A percentile compares a stretch with the other conserved stretches of the same genome.
Evolutionary conservation across 1,140 invertebrate species (phyloP).

Genomic region (Atta colombica): DNA sequence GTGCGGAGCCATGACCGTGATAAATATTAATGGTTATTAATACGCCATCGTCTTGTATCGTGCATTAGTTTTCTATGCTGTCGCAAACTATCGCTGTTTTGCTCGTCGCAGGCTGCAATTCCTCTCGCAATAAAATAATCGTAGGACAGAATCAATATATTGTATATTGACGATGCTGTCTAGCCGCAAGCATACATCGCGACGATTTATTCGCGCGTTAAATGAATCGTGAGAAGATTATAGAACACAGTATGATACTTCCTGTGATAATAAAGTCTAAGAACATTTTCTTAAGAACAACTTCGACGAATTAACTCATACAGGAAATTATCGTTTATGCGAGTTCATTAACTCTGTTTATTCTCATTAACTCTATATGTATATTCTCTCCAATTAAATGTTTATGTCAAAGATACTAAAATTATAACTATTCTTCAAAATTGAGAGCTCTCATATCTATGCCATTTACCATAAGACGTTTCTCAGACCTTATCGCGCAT

Average conservation of each 20-base stretch:
- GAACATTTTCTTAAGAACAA: constrained; percentile 19
- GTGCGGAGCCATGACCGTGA: constrained; percentile 35
- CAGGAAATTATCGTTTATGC: not conserved
- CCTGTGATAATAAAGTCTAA: constrained; percentile 17
- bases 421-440: constrained; percentile 10
- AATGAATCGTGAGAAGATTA: constrained; percentile 57
- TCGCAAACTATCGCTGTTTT: constrained; percentile 18
- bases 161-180: constrained; percentile 36
- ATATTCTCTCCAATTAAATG: constrained; percentile 1
- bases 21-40: constrained; percentile 62
- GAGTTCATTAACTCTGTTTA: constrained; percentile 30
- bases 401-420: constrained; percentile 2
- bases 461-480: not conserved
- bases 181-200: constrained; percentile 20
- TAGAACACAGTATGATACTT: not conserved
- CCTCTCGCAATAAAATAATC: constrained; percentile 54
- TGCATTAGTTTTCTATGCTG: constrained; percentile 41
- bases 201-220: constrained; percentile 46
- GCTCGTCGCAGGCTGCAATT: constrained; percentile 2
- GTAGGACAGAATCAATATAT: constrained; percentile 12
- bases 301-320: not conserved
- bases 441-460: not conserved
- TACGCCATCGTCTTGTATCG: constrained; percentile 49
- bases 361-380: not conserved
- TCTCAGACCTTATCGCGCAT: constrained; percentile 5